Base-by-base conservation (phyloP, 2,888 invertebrate genomes). In the Synergus laeviventris region DNA sequence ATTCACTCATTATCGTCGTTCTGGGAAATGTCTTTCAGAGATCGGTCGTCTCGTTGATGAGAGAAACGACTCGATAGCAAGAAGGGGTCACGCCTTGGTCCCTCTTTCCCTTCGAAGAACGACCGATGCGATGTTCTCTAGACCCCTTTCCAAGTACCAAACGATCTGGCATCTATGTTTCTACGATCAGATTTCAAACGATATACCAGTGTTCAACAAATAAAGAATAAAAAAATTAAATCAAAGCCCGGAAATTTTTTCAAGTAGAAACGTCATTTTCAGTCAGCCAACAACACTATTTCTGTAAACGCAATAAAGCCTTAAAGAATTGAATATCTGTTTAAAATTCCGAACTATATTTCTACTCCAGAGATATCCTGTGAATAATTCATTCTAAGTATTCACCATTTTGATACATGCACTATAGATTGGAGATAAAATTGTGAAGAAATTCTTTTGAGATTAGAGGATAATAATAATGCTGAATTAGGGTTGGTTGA, bases 31-130 rank as follows among this genome's bases (percentile, higher is more conserved):
- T 70, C 70, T 70, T 54, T 54, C 70, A 70, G 49, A 49, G 70
- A 70, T 70, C 49, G 70, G 70, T 70, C 70, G 70, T 66, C 66
- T 70, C 49, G 70, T 70, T 70, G 70, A 70, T 70, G 70, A 70
- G 70, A 70, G 70, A 49, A 70, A 70, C 70, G 70, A 54, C 31
- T 70, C 49, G n/a, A 49, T 70, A 31, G 49, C 70, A 70, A 70
- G 70, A 70, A 70, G 70, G 31, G 49, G 49, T 70, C 49, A 70
- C 70, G 70, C 70, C 49, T 70, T 70, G 70, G 49, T 31, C 36
- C 45, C 62, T 38, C 38, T 62, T 62, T 62, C 66, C 66, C 70
- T 70, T 70, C 70, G 70, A 70, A 49, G 70, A 70, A 70, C 18
- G 5, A 18, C 38, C 18, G 62, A 36, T 9, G 18, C 18, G 62